A percentile compares a stretch with the other conserved stretches of the same genome.
These are phyloP conservation scores for Vicugna pacos DNA, from an alignment of 2,113 vertebrate species.

Conservation along the genomic window DNA sequence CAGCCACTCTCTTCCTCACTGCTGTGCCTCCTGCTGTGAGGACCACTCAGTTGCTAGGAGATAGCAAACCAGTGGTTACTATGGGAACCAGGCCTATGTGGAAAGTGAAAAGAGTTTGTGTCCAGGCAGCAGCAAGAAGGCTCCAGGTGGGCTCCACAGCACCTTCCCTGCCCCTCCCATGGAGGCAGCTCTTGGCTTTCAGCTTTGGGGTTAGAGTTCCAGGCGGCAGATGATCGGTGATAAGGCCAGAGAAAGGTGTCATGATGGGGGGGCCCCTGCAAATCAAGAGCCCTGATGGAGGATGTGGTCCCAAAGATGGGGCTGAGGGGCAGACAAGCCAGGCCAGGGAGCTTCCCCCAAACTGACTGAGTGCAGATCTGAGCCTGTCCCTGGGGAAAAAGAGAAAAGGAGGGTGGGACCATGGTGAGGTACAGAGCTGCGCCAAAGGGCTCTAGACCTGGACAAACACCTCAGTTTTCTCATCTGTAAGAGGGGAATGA, in stretches of 20 bases:
- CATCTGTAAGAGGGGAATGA: not conserved
- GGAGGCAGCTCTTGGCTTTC: not conserved
- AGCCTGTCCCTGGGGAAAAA: not conserved
- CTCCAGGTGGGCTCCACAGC: slow-evolving; percentile 38
- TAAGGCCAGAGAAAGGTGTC: not conserved
- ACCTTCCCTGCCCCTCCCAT: not conserved
- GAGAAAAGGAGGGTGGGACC: not conserved
- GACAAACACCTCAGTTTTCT: not conserved
- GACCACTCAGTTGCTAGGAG: slow-evolving; percentile 78
- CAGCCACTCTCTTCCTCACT: not conserved
- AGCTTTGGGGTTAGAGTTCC: not conserved
- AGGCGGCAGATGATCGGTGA: not conserved
- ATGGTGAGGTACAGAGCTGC: not conserved
- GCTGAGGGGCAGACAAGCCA: not conserved
- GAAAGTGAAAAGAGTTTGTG: slow-evolving; percentile 50
- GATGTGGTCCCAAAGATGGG: not conserved
- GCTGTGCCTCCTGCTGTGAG: slow-evolving; percentile 30
- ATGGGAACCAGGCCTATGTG: slow-evolving; percentile 70
- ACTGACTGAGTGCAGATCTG: not conserved
- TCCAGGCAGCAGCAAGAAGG: slow-evolving; percentile 38
- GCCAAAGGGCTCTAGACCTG: not conserved
- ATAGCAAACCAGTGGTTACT: slow-evolving; percentile 75
- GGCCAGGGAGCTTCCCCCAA: not conserved
- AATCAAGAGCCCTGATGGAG: not conserved
- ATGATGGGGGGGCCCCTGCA: no score